Percentiles rank a stretch among this genome's conserved stretches.
phyloP scores from a whole-genome alignment of 2,113 vertebrate genomes.

The Eulemur rufifrons region DNA sequence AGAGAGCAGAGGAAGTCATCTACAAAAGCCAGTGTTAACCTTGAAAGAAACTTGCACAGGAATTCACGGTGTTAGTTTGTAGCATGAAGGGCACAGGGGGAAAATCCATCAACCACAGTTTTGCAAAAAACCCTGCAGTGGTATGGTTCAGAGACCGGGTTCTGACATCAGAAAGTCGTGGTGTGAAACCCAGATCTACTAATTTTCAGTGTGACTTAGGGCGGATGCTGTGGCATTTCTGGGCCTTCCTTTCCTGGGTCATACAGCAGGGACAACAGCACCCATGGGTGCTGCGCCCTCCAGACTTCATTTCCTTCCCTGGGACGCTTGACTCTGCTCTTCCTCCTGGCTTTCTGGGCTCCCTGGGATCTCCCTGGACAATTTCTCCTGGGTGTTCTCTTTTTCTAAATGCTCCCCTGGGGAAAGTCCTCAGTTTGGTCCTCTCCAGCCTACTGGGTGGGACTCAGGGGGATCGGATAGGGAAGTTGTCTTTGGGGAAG shows the following conservation, averaged over 20 bases:
- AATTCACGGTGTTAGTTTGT: no score
- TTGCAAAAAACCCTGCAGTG: background rate
- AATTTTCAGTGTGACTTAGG: background rate
- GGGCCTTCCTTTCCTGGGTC: background rate
- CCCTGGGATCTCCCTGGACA: background rate
- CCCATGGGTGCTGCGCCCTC: rapidly evolving
- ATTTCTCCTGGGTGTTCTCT: background rate
- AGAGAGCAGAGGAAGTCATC: background rate
- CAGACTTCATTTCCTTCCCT: background rate
- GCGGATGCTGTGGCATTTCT: background rate
- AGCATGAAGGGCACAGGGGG: background rate
- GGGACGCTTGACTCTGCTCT: background rate
- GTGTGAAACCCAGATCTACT: background rate
- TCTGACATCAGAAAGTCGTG: no score
- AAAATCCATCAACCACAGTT: background rate
- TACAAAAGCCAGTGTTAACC: background rate
- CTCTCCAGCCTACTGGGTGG: rapidly evolving
- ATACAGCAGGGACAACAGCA: background rate
- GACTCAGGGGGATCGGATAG: background rate
- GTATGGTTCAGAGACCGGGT: rapidly evolving
- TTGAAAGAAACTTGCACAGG: background rate
- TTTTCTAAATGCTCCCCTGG: background rate
- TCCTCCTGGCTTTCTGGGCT: background rate
- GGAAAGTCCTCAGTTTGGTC: background rate
- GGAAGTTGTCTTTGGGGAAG: background rate